Percentiles rank a stretch among this genome's conserved stretches.
Evolutionary conservation across 2,888 invertebrate genomes (phyloP).

Genomic region (Pedicia rivosa): DNA sequence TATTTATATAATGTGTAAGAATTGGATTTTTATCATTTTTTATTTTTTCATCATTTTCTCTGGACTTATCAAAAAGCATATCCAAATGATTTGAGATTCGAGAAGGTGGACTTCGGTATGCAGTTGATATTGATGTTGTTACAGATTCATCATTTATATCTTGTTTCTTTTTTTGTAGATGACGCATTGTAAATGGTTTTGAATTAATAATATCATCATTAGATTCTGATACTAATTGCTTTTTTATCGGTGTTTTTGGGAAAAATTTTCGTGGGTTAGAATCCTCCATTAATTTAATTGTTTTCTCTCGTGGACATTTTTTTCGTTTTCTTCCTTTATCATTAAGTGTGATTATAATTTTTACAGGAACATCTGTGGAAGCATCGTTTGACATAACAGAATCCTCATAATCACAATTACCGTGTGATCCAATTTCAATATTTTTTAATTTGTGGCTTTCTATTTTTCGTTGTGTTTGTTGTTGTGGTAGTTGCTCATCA

Average conservation of each 20-base stretch:
- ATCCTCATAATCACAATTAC: neutral
- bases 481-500: neutral
- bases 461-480: too few relatives aligned
- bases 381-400: neutral
- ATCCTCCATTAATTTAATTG: neutral
- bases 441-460: too few relatives aligned
- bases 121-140: constrained; percentile 19
- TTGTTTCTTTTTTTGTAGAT: too few relatives aligned
- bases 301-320: too few relatives aligned
- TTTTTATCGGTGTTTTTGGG: constrained; percentile 5
- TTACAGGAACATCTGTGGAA: constrained; percentile 14
- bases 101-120: constrained; percentile 21
- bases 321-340: too few relatives aligned
- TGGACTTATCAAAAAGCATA: neutral
- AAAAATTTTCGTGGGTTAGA: constrained; percentile 5
- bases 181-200: too few relatives aligned
- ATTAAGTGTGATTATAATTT: constrained; percentile 23
- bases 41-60: neutral
- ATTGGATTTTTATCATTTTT: constrained; percentile 21
- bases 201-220: too few relatives aligned
- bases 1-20: constrained; percentile 32
- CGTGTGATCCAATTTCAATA: constrained; percentile 4
- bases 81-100: neutral
- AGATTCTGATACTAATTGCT: neutral
- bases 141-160: too few relatives aligned